A percentile compares a stretch with the other conserved stretches of the same genome.
phyloP scores from a whole-genome alignment of 1,140 invertebrate species.

The Bombus huntii region DNA sequence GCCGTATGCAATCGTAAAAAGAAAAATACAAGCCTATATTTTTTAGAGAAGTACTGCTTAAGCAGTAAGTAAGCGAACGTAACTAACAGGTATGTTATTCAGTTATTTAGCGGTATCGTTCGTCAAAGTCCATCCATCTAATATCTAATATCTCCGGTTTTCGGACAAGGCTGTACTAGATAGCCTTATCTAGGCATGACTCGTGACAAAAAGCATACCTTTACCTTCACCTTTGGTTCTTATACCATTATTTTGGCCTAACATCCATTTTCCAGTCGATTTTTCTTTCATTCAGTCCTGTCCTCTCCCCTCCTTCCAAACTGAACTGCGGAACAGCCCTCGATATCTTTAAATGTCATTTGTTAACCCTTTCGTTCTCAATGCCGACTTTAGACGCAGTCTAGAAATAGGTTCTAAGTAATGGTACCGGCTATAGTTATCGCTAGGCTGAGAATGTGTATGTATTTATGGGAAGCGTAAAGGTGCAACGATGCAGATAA shows the following conservation, averaged over 20 bases:
- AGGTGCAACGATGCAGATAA: no score
- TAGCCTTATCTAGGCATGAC: neutral
- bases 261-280: neutral
- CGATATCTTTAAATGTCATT: neutral
- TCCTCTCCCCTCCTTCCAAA: neutral
- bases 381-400: neutral
- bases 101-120: neutral
- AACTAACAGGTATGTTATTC: neutral
- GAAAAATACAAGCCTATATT: neutral
- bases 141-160: slow-evolving; percentile 1
- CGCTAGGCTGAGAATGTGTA: no score
- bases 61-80: neutral
- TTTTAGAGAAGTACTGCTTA: neutral
- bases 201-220: slow-evolving; percentile 3
- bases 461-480: no score
- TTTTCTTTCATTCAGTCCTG: neutral
- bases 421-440: neutral
- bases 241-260: neutral
- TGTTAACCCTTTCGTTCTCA: neutral
- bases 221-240: slow-evolving; percentile 8
- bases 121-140: neutral
- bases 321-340: neutral
- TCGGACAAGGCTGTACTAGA: neutral
- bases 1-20: neutral
- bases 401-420: neutral